Percentiles rank a stretch among this genome's conserved stretches.
Evolutionary conservation across 2,113 vertebrate species (phyloP).

Genomic region (Heterocephalus glaber): DNA sequence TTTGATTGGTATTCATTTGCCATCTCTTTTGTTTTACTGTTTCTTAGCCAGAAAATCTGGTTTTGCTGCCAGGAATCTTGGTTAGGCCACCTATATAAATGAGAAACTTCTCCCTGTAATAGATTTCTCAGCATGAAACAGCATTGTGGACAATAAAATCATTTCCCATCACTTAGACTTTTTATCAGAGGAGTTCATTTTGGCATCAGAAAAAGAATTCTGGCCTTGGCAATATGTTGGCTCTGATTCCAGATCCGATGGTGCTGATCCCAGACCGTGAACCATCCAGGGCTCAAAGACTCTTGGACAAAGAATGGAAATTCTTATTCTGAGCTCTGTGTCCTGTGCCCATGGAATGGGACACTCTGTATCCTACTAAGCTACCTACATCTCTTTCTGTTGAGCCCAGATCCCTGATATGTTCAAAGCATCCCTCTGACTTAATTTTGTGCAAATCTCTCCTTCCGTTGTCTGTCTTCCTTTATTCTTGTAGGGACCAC

Average conservation of each 20-base stretch:
- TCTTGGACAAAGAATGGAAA: background rate
- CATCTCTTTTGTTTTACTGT: background rate
- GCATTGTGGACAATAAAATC: background rate
- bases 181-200: constrained; percentile 45
- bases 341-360: rapidly evolving
- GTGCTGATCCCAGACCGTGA: background rate
- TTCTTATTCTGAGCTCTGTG: background rate
- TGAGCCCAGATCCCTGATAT: background rate
- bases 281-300: background rate
- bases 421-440: background rate
- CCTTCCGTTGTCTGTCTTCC: constrained; percentile 35
- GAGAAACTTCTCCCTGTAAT: background rate
- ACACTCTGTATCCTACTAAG: background rate
- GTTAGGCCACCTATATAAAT: background rate
- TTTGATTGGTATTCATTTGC: background rate
- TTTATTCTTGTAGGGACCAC: constrained; percentile 22
- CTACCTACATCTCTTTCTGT: background rate
- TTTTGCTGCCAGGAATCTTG: background rate
- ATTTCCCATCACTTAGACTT: constrained; percentile 6
- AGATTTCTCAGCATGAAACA: background rate
- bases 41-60: constrained; percentile 32
- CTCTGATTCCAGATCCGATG: background rate
- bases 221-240: background rate
- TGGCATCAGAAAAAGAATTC: constrained; percentile 36
- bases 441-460: background rate